Base-by-base conservation (phyloP, 2,888 invertebrate species). In the Cynaeus angustus region DNA sequence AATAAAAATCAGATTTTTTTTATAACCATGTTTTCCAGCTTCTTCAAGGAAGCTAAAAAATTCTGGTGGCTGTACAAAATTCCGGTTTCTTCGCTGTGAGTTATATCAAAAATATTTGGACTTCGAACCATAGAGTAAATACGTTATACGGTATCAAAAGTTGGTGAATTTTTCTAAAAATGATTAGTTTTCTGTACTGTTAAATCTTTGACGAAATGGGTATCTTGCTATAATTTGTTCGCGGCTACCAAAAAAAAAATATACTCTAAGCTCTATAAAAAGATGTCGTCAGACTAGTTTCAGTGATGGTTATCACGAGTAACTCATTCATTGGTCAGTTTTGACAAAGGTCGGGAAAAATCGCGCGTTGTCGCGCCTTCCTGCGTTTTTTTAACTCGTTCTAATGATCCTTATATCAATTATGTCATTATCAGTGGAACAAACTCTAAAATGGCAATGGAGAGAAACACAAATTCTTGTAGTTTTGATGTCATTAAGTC, bases 401-500 rank as follows among this genome's bases (percentile, higher is more conserved):
- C 21, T 21, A 3, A 4, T 21, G 21, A 4, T 4, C 21, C 2
- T 26, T 16, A 16, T 50, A 56, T 46, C 59, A 46, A 45, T 59
- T 46, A 59, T 59, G 59, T 45, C 59, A 59, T 45, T 59, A 45
- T 12, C 41, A 53, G 37, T 13, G 33, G 53, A 58, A 58, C 43
- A 37, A 45, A 59, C 10, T 46, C 46, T 9, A 3, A 16, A 45
- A 41, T 37, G 37, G 37, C 41, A 58, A 43, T 58, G n/a, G 13
- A 46, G 59, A 46, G 46, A 59, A 59, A 59, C 45, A 59, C 30
- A 59, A 45, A 59, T 59, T 46, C 46, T 21, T 38, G n/a, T 41
- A 56, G 56, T 56, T 59, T 59, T 45, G 59, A 59, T 64, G 53
- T 53, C 64, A 48, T 56, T 46, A 48, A 46, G 66, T 66, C 66